These are phyloP conservation scores for Cyphomyrmex costatus DNA, from an alignment of 1,140 invertebrate genomes.

Conservation along the genomic window DNA sequence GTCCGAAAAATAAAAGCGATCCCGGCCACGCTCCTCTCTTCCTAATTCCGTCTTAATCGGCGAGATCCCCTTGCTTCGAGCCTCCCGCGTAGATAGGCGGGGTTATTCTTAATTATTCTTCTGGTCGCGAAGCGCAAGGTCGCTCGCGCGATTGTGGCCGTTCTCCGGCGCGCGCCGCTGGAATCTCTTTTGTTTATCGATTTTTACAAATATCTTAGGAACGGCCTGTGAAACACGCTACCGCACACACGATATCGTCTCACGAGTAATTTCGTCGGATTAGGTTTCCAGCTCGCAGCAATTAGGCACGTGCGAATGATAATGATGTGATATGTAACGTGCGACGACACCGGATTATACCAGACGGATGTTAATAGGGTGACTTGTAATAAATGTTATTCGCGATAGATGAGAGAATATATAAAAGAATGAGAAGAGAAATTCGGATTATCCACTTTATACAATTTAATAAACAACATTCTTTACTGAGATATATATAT, in stretches of 20 bases:
- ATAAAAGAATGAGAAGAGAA: neutral
- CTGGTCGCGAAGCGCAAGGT: neutral
- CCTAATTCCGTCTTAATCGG: conserved; percentile 75
- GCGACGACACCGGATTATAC: neutral
- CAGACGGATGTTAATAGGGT: conserved; percentile 11
- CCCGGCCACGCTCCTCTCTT: conserved; percentile 44
- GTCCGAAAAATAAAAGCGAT: conserved; percentile 33
- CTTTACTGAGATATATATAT: neutral
- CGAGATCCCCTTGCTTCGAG: conserved; percentile 50
- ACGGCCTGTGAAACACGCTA: neutral
- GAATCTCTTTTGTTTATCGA: neutral
- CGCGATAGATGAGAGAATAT: neutral
- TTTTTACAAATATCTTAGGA: neutral
- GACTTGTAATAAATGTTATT: conserved; percentile 31
- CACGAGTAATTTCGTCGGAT: conserved; percentile 33
- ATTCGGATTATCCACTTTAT: neutral
- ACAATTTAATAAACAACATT: neutral
- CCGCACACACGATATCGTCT: neutral
- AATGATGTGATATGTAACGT: conserved; percentile 39
- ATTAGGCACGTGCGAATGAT: conserved; percentile 9
- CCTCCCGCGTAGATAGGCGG: conserved; percentile 45
- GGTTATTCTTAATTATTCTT: conserved; percentile 24
- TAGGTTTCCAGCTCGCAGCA: conserved; percentile 15
- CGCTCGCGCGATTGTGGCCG: neutral
- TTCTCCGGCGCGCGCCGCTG: neutral